These are phyloP conservation scores for Osmoderma eremita DNA, from an alignment of 2,888 invertebrate genomes.

Conservation along the genomic window DNA sequence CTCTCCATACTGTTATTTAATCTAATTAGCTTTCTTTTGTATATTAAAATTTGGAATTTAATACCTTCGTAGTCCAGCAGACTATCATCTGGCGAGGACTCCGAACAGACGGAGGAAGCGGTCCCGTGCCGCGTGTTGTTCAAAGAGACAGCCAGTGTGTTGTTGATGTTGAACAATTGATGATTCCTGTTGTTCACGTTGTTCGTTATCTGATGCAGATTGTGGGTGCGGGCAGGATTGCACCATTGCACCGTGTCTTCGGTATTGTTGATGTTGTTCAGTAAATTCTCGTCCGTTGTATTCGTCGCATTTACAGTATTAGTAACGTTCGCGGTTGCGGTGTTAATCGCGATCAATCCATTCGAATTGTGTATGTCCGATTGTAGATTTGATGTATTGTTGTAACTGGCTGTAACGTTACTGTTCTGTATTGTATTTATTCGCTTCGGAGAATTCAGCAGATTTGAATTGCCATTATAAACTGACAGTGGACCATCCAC, in stretches of 20 bases:
- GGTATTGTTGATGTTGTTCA: slow-evolving; percentile 51
- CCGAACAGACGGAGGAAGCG: slow-evolving; percentile 59
- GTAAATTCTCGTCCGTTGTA: slow-evolving; percentile 43
- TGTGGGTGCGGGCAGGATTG: slow-evolving; percentile 57
- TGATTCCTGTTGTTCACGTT: slow-evolving; percentile 50
- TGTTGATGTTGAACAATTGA: slow-evolving; percentile 58
- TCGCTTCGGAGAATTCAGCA: slow-evolving; percentile 62
- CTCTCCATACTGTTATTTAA: too few relatives aligned
- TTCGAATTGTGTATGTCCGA: slow-evolving; percentile 35
- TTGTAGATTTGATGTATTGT: slow-evolving; percentile 47
- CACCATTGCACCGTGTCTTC: slow-evolving; percentile 61
- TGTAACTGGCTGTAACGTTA: slow-evolving; percentile 53
- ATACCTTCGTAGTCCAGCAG: slow-evolving; percentile 67
- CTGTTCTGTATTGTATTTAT: slow-evolving; percentile 62
- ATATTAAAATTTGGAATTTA: too few relatives aligned
- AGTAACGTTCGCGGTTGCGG: slow-evolving; percentile 44
- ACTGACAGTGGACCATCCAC: slow-evolving; percentile 61
- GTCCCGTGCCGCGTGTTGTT: slow-evolving; percentile 57
- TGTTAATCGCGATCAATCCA: slow-evolving; percentile 32
- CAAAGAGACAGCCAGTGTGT: slow-evolving; percentile 62
- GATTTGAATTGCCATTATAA: slow-evolving; percentile 58
- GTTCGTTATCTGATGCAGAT: slow-evolving; percentile 57
- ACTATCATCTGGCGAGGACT: slow-evolving; percentile 67
- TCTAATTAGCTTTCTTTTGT: too few relatives aligned
- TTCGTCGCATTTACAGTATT: slow-evolving; percentile 42